Evolutionary conservation across 2,113 vertebrate species (phyloP).

Genomic region (Silurus asotus): DNA sequence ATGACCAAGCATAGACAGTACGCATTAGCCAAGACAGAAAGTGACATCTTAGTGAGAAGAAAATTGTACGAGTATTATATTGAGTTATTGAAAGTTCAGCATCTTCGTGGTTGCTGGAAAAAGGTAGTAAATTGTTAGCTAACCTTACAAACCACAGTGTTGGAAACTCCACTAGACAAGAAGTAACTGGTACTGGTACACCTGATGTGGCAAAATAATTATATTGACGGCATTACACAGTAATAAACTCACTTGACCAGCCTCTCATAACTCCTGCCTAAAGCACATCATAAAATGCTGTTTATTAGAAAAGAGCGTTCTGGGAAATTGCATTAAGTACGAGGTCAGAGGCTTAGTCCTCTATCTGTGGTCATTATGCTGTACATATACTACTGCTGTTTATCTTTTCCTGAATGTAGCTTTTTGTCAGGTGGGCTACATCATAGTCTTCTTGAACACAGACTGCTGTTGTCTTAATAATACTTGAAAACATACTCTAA

Average conservation of each 20-base stretch:
- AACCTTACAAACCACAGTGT: background rate
- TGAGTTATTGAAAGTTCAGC: too few relatives aligned
- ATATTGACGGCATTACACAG: background rate
- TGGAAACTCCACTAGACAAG: background rate
- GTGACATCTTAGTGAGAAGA: too few relatives aligned
- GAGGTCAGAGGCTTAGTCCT: background rate
- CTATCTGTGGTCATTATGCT: background rate
- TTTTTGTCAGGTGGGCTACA: background rate
- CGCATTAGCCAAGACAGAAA: too few relatives aligned
- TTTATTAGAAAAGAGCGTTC: background rate
- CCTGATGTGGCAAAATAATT: background rate
- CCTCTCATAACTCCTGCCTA: background rate
- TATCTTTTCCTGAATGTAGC: background rate
- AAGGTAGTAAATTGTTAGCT: background rate
- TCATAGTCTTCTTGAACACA: background rate
- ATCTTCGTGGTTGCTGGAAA: too few relatives aligned
- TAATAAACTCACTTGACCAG: background rate
- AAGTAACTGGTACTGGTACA: background rate
- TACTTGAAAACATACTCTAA: background rate
- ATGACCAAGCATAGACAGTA: too few relatives aligned
- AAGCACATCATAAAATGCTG: background rate
- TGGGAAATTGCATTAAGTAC: background rate
- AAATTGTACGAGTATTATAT: too few relatives aligned
- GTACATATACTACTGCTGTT: background rate
- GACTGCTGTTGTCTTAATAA: background rate